These are phyloP conservation scores for Heliconius nattereri DNA, from an alignment of 1,140 invertebrate species.

Conservation along the genomic window DNA sequence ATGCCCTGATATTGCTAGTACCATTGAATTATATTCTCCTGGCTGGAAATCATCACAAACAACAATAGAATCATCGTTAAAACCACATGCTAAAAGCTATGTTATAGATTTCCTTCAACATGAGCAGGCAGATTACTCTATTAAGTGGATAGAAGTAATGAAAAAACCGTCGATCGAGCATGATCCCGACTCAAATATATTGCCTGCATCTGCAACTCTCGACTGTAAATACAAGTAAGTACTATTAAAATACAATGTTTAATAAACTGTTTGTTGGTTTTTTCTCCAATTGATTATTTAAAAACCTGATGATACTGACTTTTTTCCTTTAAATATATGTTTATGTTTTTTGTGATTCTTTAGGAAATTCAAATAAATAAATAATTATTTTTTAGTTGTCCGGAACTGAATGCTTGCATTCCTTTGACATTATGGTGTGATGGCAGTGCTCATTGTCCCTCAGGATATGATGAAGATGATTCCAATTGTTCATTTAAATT, in stretches of 20 bases:
- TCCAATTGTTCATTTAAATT: conserved; percentile 87
- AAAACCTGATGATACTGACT: background rate
- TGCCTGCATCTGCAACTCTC: conserved; percentile 83
- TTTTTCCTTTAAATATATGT: background rate
- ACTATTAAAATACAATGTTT: conserved; percentile 23
- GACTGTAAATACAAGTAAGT: conserved; percentile 87
- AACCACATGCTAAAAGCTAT: conserved; percentile 85
- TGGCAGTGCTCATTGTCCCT: conserved; percentile 91
- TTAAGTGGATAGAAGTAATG: conserved; percentile 90
- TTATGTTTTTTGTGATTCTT: too few relatives aligned
- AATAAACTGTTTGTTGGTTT: background rate
- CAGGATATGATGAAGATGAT: conserved; percentile 91
- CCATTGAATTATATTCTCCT: conserved; percentile 87
- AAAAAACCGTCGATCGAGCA: conserved; percentile 84
- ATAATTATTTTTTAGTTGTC: conserved; percentile 83
- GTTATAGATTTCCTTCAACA: conserved; percentile 87
- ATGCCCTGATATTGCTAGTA: conserved; percentile 82
- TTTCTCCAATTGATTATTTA: background rate
- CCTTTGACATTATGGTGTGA: conserved; percentile 93
- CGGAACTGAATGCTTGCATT: conserved; percentile 94
- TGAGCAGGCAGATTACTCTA: conserved; percentile 86
- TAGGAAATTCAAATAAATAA: too few relatives aligned
- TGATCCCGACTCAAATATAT: conserved; percentile 80
- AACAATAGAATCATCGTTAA: conserved; percentile 75
- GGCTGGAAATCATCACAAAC: conserved; percentile 85